A percentile compares a stretch with the other conserved stretches of the same genome.
These are phyloP conservation scores for Watsonalla binaria DNA, from an alignment of 2,888 invertebrate species.

Conservation along the genomic window DNA sequence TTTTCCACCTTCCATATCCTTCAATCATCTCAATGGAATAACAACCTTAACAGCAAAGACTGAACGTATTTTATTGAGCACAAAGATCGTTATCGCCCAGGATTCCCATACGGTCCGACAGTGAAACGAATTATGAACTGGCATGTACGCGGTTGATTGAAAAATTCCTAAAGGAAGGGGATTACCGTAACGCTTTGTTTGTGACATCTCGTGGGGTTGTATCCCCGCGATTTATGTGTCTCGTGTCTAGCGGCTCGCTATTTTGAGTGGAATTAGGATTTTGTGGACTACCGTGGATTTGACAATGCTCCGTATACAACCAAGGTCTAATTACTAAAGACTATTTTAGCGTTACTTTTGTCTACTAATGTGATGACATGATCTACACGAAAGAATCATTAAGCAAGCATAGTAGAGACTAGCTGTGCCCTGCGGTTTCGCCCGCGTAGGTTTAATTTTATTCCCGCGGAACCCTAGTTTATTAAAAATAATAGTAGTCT, in stretches of 20 bases:
- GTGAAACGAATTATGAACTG: constrained; percentile 62
- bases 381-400: no score
- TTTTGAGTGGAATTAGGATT: not conserved
- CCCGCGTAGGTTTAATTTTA: no score
- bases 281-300: not conserved
- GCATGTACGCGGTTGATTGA: constrained; percentile 65
- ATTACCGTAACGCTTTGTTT: constrained; percentile 52
- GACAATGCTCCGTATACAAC: no score
- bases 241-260: constrained; percentile 6
- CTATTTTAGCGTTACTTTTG: no score
- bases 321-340: no score
- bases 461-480: no score
- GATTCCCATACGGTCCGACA: constrained; percentile 40
- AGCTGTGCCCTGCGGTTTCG: no score
- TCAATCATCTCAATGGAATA: constrained; percentile 8
- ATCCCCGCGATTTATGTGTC: constrained; percentile 44
- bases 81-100: constrained; percentile 45
- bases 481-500: no score
- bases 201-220: constrained; percentile 50
- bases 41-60: constrained; percentile 6
- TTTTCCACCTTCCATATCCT: constrained; percentile 25
- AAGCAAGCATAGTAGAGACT: no score
- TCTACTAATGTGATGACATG: no score
- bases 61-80: constrained; percentile 22
- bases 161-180: constrained; percentile 60